Evolutionary conservation across 2,113 vertebrate species (phyloP), one percentile per base, ranked within the genome.

Genomic region (Aspiorhynchus laticeps): DNA sequence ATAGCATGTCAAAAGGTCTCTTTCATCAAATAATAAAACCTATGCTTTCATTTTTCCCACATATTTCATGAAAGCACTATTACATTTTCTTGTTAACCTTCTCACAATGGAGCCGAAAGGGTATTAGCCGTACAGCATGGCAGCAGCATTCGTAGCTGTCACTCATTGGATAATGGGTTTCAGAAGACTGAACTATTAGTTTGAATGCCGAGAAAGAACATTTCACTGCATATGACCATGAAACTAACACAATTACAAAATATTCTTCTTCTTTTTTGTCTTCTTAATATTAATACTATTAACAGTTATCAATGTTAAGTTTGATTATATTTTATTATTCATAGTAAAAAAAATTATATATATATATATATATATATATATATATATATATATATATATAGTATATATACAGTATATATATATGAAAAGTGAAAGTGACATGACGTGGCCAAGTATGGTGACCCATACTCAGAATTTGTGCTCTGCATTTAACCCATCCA

Each of bases 1-100:
- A 86, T 46, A 81, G 75, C 36, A 82, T 81, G 90, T 91, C 89
- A 90, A 77, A 87, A 83, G 81, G 56, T 75, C 71, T 89, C 85
- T 85, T 85, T 78, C 43, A 74, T 56, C 48, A 87, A 86, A 85
- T 67, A 67, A 78, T 28, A 87, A 76, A 71, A 38, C n/a, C 41
- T 46, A 43, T 53, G 63, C 84, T 76, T 56, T 53, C 63, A 56
- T 78, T 86, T 81, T 77, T 53, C 11, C 59, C 24, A 51, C 82
- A 77, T 82, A 88, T 83, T n/a, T 71, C 61, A 83, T 84, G 56
- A 75, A 85, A 83, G 76, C 41, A 14, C 26, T 33, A 77, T 77
- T 76, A 82, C 33, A 46, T 88, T 87, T 86, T 74, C 76, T 53
- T 65, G 80, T 84, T 75, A 89, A 87, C 26, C 63, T 83, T 83